phyloP scores from a whole-genome alignment of 2,797 vertebrate species.

The Aldrovandia affinis region DNA sequence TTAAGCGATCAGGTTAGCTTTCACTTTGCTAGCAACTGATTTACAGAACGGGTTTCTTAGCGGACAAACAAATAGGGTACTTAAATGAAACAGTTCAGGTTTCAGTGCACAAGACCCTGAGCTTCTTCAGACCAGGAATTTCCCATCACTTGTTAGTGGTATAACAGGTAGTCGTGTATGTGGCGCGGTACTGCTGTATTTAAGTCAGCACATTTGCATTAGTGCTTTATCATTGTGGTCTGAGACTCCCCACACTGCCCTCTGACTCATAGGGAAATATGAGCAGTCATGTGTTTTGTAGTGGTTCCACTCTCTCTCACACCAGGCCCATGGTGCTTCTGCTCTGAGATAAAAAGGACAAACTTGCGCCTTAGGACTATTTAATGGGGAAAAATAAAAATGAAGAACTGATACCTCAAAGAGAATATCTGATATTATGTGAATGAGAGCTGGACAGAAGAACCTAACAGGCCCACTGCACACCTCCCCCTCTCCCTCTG shows the following conservation, averaged over 20 bases:
- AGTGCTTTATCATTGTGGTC: slow-evolving; percentile 18
- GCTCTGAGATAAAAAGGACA: not conserved
- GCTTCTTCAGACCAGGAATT: not conserved
- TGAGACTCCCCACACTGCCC: not conserved
- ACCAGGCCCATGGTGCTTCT: too few species aligned
- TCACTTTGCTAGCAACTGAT: too few species aligned
- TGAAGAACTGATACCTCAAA: not conserved
- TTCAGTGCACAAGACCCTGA: not conserved
- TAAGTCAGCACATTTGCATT: not conserved
- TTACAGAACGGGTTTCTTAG: too few species aligned
- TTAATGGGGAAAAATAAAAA: not conserved
- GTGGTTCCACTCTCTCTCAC: too few species aligned
- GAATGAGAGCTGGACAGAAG: not conserved
- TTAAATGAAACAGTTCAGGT: not conserved
- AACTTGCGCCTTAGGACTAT: not conserved
- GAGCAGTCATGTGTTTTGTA: not conserved
- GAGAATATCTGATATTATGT: not conserved
- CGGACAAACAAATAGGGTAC: too few species aligned
- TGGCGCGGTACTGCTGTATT: not conserved
- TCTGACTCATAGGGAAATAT: not conserved
- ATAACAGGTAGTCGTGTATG: not conserved
- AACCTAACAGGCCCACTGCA: not conserved
- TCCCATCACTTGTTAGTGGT: not conserved
- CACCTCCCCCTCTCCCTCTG: not conserved
- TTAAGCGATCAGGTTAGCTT: too few species aligned